Percentiles rank a stretch among this genome's conserved stretches.
Conservation (phyloP, 2,888 invertebrate species). For the Fragum sueziense region DNA sequence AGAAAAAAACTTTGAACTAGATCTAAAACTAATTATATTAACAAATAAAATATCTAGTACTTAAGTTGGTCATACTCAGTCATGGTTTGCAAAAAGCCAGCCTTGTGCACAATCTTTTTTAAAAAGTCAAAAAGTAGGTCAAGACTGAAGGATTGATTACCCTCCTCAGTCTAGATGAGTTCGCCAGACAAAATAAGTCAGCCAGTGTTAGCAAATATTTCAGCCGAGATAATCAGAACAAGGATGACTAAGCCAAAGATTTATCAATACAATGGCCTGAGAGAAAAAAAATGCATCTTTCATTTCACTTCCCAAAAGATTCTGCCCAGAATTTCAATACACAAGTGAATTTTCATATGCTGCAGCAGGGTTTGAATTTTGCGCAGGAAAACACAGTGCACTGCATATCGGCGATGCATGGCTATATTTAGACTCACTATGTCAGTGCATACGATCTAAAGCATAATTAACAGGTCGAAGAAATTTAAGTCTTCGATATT, state of each 20-base stretch:
- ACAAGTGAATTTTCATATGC: slow-evolving; percentile 23
- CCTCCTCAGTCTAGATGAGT: not conserved
- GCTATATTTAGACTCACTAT: slow-evolving; percentile 27
- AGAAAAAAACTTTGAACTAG: no score
- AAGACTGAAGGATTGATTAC: slow-evolving; percentile 21
- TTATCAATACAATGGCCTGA: slow-evolving; percentile 1
- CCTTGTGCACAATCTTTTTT: no score
- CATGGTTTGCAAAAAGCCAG: no score
- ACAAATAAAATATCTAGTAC: no score
- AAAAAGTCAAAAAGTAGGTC: slow-evolving; percentile 3
- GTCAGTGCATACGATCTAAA: slow-evolving; percentile 20
- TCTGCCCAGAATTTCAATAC: not conserved
- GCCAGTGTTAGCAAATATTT: slow-evolving; percentile 6
- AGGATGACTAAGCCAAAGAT: slow-evolving; percentile 11
- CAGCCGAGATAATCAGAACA: slow-evolving; percentile 14
- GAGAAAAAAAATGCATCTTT: not conserved
- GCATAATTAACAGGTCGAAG: slow-evolving; percentile 26
- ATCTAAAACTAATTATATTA: no score
- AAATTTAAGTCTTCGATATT: slow-evolving; percentile 19
- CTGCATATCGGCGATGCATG: slow-evolving; percentile 24
- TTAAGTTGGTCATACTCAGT: no score
- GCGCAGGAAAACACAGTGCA: slow-evolving; percentile 50
- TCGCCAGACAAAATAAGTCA: slow-evolving; percentile 32
- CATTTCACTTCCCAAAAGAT: slow-evolving; percentile 2
- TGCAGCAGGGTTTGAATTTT: slow-evolving; percentile 17